Conservation (phyloP, 2,888 invertebrate genomes). For the Eulithis prunata region DNA sequence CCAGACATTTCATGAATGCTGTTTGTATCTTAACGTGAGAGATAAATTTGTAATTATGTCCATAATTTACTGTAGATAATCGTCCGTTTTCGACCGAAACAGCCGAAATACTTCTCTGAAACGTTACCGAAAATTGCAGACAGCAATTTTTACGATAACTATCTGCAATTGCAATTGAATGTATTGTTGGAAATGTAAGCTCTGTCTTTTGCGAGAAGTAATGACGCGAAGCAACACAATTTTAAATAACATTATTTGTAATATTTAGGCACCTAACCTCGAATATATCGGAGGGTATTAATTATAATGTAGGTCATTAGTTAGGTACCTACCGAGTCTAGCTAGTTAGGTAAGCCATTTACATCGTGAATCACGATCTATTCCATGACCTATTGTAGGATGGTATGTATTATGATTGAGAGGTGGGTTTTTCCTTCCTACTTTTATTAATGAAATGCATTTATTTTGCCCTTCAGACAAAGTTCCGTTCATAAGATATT, state of each 20-base stretch:
- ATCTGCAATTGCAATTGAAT: constrained; percentile 17
- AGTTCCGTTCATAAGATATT: not conserved
- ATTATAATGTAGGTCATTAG: not conserved
- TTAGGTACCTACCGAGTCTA: not conserved
- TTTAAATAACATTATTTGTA: not conserved
- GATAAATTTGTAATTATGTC: constrained; percentile 48
- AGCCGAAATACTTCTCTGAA: constrained; percentile 38
- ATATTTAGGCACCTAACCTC: not conserved
- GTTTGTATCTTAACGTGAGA: constrained; percentile 45
- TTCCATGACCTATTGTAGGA: constrained; percentile 16
- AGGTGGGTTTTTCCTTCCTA: constrained; percentile 18
- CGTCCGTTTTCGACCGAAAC: constrained; percentile 25
- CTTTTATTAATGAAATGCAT: constrained; percentile 5
- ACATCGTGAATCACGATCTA: constrained; percentile 16
- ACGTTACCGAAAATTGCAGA: constrained; percentile 23
- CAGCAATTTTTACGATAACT: constrained; percentile 10
- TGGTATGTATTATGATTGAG: constrained; percentile 12
- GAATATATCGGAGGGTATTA: not conserved
- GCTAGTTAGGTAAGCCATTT: not conserved
- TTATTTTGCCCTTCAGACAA: constrained; percentile 16
- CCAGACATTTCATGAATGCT: constrained; percentile 44
- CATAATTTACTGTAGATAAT: constrained; percentile 45
- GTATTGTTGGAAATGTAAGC: constrained; percentile 19
- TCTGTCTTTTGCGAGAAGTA: constrained; percentile 9
- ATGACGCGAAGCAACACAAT: constrained; percentile 4